Conservation (phyloP, 64 coral and sea anemone genomes). For the Actinia equina region DNA sequence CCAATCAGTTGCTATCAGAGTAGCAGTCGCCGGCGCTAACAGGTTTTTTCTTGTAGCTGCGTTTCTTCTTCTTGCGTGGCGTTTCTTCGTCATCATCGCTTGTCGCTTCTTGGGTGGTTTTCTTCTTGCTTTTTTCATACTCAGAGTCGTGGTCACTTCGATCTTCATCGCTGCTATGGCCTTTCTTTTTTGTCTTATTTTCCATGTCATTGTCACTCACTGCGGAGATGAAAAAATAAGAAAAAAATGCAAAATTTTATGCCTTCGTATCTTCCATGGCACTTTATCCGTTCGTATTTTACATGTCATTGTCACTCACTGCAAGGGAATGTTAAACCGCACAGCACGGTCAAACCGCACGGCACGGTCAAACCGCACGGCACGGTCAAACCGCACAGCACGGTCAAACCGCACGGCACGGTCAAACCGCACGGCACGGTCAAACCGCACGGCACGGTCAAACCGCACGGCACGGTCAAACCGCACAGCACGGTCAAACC, state of each 20-base stretch:
- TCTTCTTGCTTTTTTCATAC: conserved; percentile 56
- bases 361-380: no score
- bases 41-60: conserved; percentile 96
- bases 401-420: no score
- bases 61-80: conserved; percentile 68
- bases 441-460: no score
- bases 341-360: no score
- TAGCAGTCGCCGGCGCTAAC: conserved; percentile 89
- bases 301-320: no score
- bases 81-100: conserved; percentile 45
- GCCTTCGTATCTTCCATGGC: not conserved
- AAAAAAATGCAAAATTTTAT: not conserved
- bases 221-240: conserved; percentile 7
- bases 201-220: conserved; percentile 65
- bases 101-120: conserved; percentile 6
- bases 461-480: no score
- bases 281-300: no score
- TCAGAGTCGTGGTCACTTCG: conserved; percentile 55
- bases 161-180: conserved; percentile 19
- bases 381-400: no score
- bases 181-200: conserved; percentile 49
- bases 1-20: conserved; percentile 73
- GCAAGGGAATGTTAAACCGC: no score
- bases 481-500: no score
- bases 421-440: no score